phyloP scores from a whole-genome alignment of 2,113 vertebrate genomes.

The Labeo rohita region DNA sequence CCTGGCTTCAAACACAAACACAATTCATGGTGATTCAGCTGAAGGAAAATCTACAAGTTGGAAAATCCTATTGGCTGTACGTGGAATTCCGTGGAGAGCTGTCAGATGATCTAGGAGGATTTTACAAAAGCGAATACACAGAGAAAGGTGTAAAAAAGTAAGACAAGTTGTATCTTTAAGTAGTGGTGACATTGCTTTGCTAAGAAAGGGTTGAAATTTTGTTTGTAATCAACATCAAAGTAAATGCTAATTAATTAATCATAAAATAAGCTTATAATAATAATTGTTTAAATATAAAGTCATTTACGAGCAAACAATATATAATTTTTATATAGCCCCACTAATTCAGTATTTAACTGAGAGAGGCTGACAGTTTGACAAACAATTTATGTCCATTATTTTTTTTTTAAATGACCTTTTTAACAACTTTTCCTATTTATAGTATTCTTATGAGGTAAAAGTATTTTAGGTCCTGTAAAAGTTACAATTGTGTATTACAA shows the following conservation, averaged over 20 bases:
- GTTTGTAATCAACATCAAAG: background rate
- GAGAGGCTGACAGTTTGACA: background rate
- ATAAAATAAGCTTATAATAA: background rate
- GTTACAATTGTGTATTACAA: no score
- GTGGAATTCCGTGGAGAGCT: slow-evolving; percentile 85
- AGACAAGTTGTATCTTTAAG: slow-evolving; percentile 48
- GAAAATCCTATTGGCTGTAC: slow-evolving; percentile 75
- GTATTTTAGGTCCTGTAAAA: background rate
- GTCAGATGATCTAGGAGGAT: slow-evolving; percentile 87
- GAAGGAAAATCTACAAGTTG: background rate
- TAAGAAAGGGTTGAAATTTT: background rate
- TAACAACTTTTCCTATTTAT: background rate
- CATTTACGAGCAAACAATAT: background rate
- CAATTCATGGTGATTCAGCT: slow-evolving; percentile 87
- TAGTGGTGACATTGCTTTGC: background rate
- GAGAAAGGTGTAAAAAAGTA: slow-evolving; percentile 75
- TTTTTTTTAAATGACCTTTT: background rate
- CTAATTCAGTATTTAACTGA: background rate
- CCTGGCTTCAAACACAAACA: slow-evolving; percentile 75
- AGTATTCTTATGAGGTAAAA: background rate
- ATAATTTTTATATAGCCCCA: background rate
- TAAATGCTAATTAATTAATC: background rate
- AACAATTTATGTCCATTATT: no score
- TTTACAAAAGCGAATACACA: slow-evolving; percentile 91
- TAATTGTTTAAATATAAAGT: background rate